Percentiles rank a stretch among this genome's conserved stretches.
These are phyloP conservation scores for Crocuta crocuta DNA, from an alignment of 2,113 vertebrate genomes.

Conservation along the genomic window DNA sequence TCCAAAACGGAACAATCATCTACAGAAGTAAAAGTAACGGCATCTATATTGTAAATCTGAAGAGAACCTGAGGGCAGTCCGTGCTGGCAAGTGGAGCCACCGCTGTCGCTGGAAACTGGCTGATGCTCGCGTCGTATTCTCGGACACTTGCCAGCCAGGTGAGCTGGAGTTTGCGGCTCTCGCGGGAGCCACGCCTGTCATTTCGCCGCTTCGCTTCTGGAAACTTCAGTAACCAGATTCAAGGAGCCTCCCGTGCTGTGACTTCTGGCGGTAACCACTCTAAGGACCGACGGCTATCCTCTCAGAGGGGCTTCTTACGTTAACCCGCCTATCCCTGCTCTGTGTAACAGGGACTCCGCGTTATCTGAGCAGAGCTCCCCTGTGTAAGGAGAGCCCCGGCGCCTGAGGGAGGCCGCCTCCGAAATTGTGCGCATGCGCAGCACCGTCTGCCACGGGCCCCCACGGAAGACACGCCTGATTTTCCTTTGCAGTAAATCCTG, in stretches of 20 bases:
- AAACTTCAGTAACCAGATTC: background rate
- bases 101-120: fast-evolving
- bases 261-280: background rate
- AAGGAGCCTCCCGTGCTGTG: fast-evolving
- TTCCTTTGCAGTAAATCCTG: background rate
- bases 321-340: background rate
- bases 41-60: background rate
- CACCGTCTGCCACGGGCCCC: background rate
- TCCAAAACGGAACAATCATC: background rate
- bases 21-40: background rate
- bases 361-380: fast-evolving
- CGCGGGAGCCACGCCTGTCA: fast-evolving
- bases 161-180: background rate
- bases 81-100: too few relatives aligned
- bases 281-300: background rate
- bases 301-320: background rate
- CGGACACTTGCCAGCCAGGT: background rate
- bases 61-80: background rate
- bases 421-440: background rate
- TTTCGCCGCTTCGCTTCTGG: background rate
- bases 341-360: fast-evolving
- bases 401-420: fast-evolving
- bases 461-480: fast-evolving
- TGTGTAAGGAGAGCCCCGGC: fast-evolving
- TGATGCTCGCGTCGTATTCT: fast-evolving